Percentiles rank a stretch among this genome's conserved stretches.
These are phyloP conservation scores for Ormyrus labotus DNA, from an alignment of 2,888 invertebrate species.

Conservation along the genomic window DNA sequence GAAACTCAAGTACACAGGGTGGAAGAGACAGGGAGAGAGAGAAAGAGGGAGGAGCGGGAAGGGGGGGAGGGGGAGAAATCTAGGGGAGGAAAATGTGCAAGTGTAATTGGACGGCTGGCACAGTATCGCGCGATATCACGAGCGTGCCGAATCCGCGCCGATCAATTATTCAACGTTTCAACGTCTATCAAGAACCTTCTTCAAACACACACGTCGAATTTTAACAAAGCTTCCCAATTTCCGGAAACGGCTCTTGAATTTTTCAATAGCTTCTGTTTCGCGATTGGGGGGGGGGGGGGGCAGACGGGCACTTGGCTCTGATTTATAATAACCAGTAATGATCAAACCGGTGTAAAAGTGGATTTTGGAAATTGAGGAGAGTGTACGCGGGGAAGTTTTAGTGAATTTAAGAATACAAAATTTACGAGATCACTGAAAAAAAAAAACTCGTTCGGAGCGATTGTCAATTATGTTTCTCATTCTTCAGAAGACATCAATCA, in stretches of 20 bases:
- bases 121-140: slow-evolving; percentile 12
- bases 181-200: neutral
- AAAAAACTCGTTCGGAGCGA: too few relatives aligned
- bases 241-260: neutral
- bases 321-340: too few relatives aligned
- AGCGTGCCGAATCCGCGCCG: slow-evolving; percentile 4
- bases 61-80: neutral
- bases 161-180: slow-evolving; percentile 21
- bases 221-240: neutral
- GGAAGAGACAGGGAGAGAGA: neutral
- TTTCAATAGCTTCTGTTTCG: too few relatives aligned
- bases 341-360: too few relatives aligned
- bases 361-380: too few relatives aligned
- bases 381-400: too few relatives aligned
- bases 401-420: too few relatives aligned
- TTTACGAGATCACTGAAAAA: too few relatives aligned
- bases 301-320: too few relatives aligned
- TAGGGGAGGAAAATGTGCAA: neutral
- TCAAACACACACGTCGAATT: neutral
- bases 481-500: too few relatives aligned
- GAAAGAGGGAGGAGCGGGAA: neutral
- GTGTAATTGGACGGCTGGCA: slow-evolving; percentile 2
- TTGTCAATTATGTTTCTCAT: too few relatives aligned
- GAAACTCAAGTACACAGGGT: neutral
- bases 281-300: too few relatives aligned